phyloP scores from a whole-genome alignment of 2,888 invertebrate species.

The Scrobipalpa atriplicella region DNA sequence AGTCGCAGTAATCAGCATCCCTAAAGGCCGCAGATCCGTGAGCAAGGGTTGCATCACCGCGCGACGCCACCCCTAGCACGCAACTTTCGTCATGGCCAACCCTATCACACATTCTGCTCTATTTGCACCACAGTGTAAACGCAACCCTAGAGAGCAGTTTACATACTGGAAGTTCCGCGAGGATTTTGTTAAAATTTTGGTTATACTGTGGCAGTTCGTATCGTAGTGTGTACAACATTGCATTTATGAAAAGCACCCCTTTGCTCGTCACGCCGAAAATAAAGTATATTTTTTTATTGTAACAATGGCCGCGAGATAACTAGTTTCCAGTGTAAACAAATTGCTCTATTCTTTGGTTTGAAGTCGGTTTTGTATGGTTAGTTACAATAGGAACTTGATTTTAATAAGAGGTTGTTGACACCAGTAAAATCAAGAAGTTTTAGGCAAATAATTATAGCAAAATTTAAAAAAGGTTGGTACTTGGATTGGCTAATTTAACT shows the following conservation, averaged over 20 bases:
- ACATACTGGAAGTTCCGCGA: slow-evolving; percentile 33
- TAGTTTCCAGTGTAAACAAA: slow-evolving; percentile 79
- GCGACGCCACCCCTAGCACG: slow-evolving; percentile 54
- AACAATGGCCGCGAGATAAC: slow-evolving; percentile 70
- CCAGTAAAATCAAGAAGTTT: not conserved
- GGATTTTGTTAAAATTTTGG: not conserved
- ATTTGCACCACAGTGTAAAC: slow-evolving; percentile 41
- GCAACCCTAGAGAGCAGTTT: slow-evolving; percentile 21
- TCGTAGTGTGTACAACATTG: slow-evolving; percentile 34
- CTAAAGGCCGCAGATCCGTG: slow-evolving; percentile 66
- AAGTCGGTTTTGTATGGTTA: slow-evolving; percentile 43
- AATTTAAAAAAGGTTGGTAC: too few species aligned
- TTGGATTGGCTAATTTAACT: too few species aligned
- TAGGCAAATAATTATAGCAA: too few species aligned
- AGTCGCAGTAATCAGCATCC: slow-evolving; percentile 48
- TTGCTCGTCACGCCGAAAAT: slow-evolving; percentile 54
- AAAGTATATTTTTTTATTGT: slow-evolving; percentile 69
- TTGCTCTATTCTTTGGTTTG: slow-evolving; percentile 63
- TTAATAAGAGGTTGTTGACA: not conserved
- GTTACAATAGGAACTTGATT: slow-evolving; percentile 39
- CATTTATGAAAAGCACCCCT: slow-evolving; percentile 48
- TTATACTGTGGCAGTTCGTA: slow-evolving; percentile 42
- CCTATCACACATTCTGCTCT: slow-evolving; percentile 40
- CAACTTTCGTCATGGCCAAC: slow-evolving; percentile 72
- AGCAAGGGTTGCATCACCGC: slow-evolving; percentile 76